Evolutionary conservation across 1,140 invertebrate genomes (phyloP), one percentile per base, ranked within the genome.

Genomic region (Cepaea nemoralis): DNA sequence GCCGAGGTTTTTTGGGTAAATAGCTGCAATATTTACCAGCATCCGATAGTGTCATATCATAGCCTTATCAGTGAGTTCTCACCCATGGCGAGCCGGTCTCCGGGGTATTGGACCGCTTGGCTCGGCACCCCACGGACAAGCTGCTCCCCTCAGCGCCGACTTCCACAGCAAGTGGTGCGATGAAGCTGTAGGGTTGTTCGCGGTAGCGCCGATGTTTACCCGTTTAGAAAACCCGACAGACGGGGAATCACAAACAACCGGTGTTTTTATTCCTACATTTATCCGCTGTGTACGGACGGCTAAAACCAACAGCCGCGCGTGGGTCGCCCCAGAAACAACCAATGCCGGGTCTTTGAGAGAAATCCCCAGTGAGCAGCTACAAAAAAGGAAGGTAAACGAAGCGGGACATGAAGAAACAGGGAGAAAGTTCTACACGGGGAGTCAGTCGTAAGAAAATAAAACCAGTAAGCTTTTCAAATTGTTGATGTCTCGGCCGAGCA

Each of bases 231-330:
- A 75, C 5, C 1, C 8, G 73, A 27, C 73, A 19, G 42, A 42
- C 40, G 35, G 35, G 40, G 27, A 40, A 39, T 10, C 73, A 42
- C 39, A 75, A 45, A 45, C 40, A 50, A 35, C 22, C 48, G 1
- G 33, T 75, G 73, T 75, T 75, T 75, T 75, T 31, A 24, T 48
- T 75, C 45, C 73, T 45, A 45, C 73, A 27, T 33, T 48, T 50
- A 75, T 75, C 73, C 73, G 31, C 73, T 6, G 24, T 39, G 69
- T 71, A 5, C 69, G 35, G 0, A 16, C 6, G 22, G 59, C 69
- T 40, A 63, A 77, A 77, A 77, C 50, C 75, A 77, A 77, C 75
- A 55, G 63, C 27, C 27, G 31, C 75, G 75, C 75, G 75, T 77
- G 75, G 48, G 37, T 27, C 55, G n/a, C 33, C 75, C 22, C 6